phyloP scores from a whole-genome alignment of 2,888 invertebrate species.

The Aleiodes testaceus region DNA sequence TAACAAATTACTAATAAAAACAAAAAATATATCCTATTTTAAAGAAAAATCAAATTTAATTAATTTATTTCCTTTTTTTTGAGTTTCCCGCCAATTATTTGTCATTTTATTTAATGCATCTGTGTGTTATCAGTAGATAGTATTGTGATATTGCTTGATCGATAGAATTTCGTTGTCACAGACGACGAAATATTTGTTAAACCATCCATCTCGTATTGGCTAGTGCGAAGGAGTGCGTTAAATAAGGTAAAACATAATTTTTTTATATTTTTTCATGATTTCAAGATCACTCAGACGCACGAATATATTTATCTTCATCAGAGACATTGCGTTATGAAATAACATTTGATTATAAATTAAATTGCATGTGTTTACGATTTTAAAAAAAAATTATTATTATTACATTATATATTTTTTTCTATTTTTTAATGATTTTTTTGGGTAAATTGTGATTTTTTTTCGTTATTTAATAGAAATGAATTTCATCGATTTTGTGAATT shows the following conservation, averaged over 20 bases:
- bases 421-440: too few species aligned
- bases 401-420: too few species aligned
- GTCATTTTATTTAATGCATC: neutral
- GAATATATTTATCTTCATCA: neutral
- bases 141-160: constrained; percentile 47
- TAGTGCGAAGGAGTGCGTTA: constrained; percentile 40
- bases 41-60: too few species aligned
- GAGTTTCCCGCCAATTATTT: neutral
- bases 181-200: constrained; percentile 44
- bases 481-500: too few species aligned
- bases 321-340: neutral
- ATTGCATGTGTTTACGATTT: neutral
- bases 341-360: neutral
- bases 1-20: too few species aligned
- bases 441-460: too few species aligned
- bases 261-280: constrained; percentile 24
- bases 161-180: constrained; percentile 49
- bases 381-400: too few species aligned
- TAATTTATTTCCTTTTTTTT: too few species aligned
- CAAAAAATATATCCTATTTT: too few species aligned
- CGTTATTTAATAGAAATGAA: too few species aligned
- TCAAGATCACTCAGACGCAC: constrained; percentile 4
- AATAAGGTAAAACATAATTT: constrained; percentile 49
- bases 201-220: constrained; percentile 39
- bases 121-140: neutral